Evolutionary conservation across 2,888 invertebrate genomes (phyloP).

Genomic region (Agrypnus murinus): DNA sequence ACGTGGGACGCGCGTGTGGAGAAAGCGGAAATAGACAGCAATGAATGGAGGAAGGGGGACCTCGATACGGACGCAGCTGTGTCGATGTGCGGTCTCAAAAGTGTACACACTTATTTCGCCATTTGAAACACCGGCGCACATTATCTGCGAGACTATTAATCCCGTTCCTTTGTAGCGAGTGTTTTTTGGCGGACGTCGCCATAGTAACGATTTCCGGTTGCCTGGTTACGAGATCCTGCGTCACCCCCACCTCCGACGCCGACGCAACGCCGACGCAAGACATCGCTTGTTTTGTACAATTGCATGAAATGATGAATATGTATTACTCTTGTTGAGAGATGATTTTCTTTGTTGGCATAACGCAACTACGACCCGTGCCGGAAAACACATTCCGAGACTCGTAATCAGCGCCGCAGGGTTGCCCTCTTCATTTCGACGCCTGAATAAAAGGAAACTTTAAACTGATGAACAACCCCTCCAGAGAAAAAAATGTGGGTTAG

Average conservation of each 20-base stretch:
- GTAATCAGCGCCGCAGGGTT: slow-evolving; percentile 52
- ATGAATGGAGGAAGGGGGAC: slow-evolving; percentile 31
- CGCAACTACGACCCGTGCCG: slow-evolving; percentile 57
- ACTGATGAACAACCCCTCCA: slow-evolving; percentile 54
- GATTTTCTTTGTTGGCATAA: slow-evolving; percentile 63
- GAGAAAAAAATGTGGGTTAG: slow-evolving; percentile 52
- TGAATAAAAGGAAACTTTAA: slow-evolving; percentile 57
- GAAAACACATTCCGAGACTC: slow-evolving; percentile 51
- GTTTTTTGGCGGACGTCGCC: slow-evolving; percentile 70
- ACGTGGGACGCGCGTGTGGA: slow-evolving; percentile 32
- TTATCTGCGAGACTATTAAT: slow-evolving; percentile 70
- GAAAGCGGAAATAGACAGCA: slow-evolving; percentile 45
- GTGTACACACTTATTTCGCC: slow-evolving; percentile 67
- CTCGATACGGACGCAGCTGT: slow-evolving; percentile 56
- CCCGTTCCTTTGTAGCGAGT: slow-evolving; percentile 70
- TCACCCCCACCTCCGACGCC: slow-evolving; percentile 57
- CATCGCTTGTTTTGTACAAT: slow-evolving; percentile 67
- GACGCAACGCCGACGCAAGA: slow-evolving; percentile 64
- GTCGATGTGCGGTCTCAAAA: slow-evolving; percentile 57
- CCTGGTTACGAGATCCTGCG: slow-evolving; percentile 66
- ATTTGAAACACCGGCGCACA: slow-evolving; percentile 69
- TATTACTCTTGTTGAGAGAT: slow-evolving; percentile 64
- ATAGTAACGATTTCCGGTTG: slow-evolving; percentile 70
- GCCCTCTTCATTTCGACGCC: slow-evolving; percentile 55
- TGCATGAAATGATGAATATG: slow-evolving; percentile 67